A percentile compares a stretch with the other conserved stretches of the same genome.
phyloP scores from a whole-genome alignment of 1,140 invertebrate genomes.

The Aphelinus certus region DNA sequence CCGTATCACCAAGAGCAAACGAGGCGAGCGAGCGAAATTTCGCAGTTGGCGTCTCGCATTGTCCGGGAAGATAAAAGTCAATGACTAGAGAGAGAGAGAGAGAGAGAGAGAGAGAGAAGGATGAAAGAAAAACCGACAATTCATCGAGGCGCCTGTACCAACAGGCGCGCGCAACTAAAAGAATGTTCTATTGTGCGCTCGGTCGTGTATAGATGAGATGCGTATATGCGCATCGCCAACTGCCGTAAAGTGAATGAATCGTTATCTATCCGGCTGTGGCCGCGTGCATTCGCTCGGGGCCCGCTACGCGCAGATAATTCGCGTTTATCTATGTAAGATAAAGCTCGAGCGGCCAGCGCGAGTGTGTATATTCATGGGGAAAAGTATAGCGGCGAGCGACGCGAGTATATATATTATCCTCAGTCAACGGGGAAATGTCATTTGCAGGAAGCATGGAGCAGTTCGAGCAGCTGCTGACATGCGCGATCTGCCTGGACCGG shows the following conservation, averaged over 20 bases:
- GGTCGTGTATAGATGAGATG: too few relatives aligned
- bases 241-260: not conserved
- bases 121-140: not conserved
- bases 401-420: too few relatives aligned
- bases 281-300: too few relatives aligned
- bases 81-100: not conserved
- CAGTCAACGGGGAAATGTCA: not conserved
- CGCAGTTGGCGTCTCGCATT: too few relatives aligned
- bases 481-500: conserved; percentile 96
- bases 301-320: conserved; percentile 19
- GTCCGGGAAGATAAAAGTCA: not conserved
- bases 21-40: too few relatives aligned
- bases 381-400: not conserved
- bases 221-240: not conserved
- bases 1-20: too few relatives aligned
- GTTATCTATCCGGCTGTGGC: conserved; percentile 9
- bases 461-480: conserved; percentile 97
- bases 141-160: too few relatives aligned
- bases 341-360: not conserved
- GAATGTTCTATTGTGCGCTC: not conserved
- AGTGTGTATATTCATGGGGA: not conserved
- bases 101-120: conserved; percentile 4
- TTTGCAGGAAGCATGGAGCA: conserved; percentile 81
- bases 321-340: conserved; percentile 11
- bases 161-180: not conserved